phyloP scores from a whole-genome alignment of 53 echinoderm and acorn worm genomes.

The Astropecten irregularis region DNA sequence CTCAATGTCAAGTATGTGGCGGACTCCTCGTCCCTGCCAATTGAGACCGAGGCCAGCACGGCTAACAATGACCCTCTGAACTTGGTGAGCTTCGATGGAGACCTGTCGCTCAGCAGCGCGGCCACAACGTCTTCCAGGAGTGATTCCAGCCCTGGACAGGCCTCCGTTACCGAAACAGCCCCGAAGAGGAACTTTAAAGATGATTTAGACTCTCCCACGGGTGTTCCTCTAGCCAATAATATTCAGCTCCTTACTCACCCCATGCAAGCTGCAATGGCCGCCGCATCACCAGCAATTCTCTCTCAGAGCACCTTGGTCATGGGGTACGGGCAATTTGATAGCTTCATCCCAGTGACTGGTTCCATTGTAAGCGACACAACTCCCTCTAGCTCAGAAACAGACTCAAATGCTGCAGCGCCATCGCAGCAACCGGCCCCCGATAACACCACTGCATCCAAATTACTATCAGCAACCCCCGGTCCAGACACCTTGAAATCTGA shows the following conservation, averaged over 20 bases:
- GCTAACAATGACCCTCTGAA: conserved; percentile 68
- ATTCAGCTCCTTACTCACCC: conserved; percentile 77
- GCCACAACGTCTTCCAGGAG: conserved; percentile 47
- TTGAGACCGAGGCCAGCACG: conserved; percentile 24
- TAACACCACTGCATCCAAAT: neutral
- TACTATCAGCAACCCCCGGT: neutral
- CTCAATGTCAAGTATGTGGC: conserved; percentile 44
- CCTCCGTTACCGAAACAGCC: neutral
- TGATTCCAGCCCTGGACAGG: neutral
- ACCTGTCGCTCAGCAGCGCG: neutral
- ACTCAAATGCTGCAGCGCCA: neutral
- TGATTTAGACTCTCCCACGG: conserved; percentile 67
- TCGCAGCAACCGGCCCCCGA: neutral
- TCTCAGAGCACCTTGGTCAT: conserved; percentile 42
- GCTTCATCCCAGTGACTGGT: neutral
- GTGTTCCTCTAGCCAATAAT: conserved; percentile 69
- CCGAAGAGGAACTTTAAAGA: conserved; percentile 35
- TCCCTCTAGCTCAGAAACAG: neutral
- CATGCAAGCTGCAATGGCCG: conserved; percentile 57
- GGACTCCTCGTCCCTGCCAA: conserved; percentile 26
- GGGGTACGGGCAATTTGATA: conserved; percentile 26
- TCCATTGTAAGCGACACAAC: neutral
- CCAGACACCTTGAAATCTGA: neutral
- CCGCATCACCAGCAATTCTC: conserved; percentile 39
- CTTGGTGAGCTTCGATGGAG: conserved; percentile 38